Evolutionary conservation across 2,888 invertebrate genomes (phyloP).

Genomic region (Idaea straminata): DNA sequence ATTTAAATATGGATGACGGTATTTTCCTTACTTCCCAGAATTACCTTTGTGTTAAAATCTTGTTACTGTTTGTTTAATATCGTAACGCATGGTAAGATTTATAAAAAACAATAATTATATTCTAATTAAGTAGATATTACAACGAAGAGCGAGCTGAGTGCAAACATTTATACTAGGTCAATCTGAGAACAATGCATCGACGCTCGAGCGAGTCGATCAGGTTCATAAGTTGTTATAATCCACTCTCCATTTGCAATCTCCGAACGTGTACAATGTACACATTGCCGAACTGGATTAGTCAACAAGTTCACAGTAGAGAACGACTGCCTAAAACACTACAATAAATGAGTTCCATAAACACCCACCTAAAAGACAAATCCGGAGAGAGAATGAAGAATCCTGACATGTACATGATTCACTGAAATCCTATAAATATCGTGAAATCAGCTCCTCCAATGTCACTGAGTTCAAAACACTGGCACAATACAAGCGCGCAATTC

Average conservation of each 20-base stretch:
- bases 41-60: background rate
- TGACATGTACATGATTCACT: slow-evolving; percentile 68
- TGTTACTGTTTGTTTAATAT: slow-evolving; percentile 5
- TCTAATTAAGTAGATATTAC: background rate
- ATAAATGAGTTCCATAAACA: slow-evolving; percentile 38
- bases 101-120: slow-evolving; percentile 24
- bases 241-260: slow-evolving; percentile 53
- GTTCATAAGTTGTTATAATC: slow-evolving; percentile 61
- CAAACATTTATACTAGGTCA: slow-evolving; percentile 58
- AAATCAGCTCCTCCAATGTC: slow-evolving; percentile 56
- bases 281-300: slow-evolving; percentile 29
- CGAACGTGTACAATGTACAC: slow-evolving; percentile 27
- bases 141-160: slow-evolving; percentile 14
- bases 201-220: slow-evolving; percentile 65
- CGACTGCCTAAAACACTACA: slow-evolving; percentile 40
- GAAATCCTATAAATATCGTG: slow-evolving; percentile 44
- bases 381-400: slow-evolving; percentile 72
- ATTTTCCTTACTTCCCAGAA: background rate
- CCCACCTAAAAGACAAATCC: slow-evolving; percentile 72
- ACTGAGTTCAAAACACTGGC: slow-evolving; percentile 74
- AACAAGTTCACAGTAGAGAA: slow-evolving; percentile 38
- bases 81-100: slow-evolving; percentile 18
- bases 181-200: slow-evolving; percentile 66
- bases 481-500: slow-evolving; percentile 67
- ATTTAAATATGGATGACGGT: background rate